These are phyloP conservation scores for Nemotelus pantherinus DNA, from an alignment of 2,888 invertebrate species.

Conservation along the genomic window DNA sequence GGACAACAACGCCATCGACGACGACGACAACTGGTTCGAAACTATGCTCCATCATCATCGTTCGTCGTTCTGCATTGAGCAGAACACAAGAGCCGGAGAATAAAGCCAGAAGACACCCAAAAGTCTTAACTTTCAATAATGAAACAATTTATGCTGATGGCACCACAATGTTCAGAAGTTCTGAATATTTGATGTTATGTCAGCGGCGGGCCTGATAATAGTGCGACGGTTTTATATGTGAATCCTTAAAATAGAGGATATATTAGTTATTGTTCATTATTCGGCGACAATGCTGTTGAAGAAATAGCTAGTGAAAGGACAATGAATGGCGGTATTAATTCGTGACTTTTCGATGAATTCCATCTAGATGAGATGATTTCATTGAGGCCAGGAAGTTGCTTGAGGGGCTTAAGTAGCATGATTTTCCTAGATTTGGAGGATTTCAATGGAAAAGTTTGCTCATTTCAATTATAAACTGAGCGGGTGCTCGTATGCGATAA, in stretches of 20 bases:
- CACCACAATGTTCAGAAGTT: constrained; percentile 18
- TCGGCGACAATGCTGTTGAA: too few species aligned
- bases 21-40: background rate
- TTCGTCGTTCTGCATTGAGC: constrained; percentile 7
- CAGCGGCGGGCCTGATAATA: background rate
- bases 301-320: too few species aligned
- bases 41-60: background rate
- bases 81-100: background rate
- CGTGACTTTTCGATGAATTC: too few species aligned
- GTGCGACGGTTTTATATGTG: background rate
- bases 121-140: constrained; percentile 49
- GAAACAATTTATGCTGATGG: constrained; percentile 49
- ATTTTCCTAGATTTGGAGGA: too few species aligned
- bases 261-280: too few species aligned
- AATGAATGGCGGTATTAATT: too few species aligned
- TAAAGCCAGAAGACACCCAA: constrained; percentile 27
- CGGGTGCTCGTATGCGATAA: too few species aligned
- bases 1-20: background rate
- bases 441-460: too few species aligned
- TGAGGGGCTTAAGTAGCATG: too few species aligned
- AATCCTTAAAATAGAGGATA: constrained; percentile 5
- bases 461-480: too few species aligned
- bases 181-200: constrained; percentile 32
- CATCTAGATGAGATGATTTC: too few species aligned
- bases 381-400: too few species aligned